A percentile compares a stretch with the other conserved stretches of the same genome.
phyloP scores from a whole-genome alignment of 2,113 vertebrate species.

The Thalassoma bifasciatum region DNA sequence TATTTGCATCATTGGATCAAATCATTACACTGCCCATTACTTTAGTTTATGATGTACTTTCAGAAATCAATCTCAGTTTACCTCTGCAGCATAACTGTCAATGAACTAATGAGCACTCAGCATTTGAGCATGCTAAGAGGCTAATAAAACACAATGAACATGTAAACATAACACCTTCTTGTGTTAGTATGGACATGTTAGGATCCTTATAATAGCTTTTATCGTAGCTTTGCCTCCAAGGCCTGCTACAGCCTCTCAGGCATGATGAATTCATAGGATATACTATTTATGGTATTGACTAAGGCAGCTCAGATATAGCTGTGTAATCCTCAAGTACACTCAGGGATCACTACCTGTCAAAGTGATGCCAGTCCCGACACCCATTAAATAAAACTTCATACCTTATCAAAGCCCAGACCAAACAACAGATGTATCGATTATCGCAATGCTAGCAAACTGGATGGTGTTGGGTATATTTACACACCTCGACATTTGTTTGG shows the following conservation, averaged over 20 bases:
- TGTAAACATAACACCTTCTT: neutral
- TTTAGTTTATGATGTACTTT: no score
- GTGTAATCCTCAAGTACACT: conserved; percentile 2
- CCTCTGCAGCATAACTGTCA: no score
- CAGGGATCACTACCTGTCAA: conserved; percentile 14
- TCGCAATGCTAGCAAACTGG: conserved; percentile 11
- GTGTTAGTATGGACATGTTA: neutral
- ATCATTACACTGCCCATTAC: no score
- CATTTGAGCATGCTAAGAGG: neutral
- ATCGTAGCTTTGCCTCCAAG: neutral
- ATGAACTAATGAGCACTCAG: no score
- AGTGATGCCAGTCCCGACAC: conserved; percentile 22
- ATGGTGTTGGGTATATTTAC: conserved; percentile 34
- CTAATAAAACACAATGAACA: neutral
- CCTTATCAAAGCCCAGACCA: conserved; percentile 24
- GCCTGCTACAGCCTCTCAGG: no score
- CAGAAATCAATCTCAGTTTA: no score
- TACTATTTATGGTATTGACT: neutral
- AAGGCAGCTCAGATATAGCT: neutral
- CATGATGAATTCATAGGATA: neutral
- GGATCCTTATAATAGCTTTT: neutral
- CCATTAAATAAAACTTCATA: conserved; percentile 32
- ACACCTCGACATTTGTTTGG: conserved; percentile 16
- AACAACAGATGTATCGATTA: conserved; percentile 49
- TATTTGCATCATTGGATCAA: no score